phyloP scores from a whole-genome alignment of 2,888 invertebrate species.

The Cerceris rybyensis region DNA sequence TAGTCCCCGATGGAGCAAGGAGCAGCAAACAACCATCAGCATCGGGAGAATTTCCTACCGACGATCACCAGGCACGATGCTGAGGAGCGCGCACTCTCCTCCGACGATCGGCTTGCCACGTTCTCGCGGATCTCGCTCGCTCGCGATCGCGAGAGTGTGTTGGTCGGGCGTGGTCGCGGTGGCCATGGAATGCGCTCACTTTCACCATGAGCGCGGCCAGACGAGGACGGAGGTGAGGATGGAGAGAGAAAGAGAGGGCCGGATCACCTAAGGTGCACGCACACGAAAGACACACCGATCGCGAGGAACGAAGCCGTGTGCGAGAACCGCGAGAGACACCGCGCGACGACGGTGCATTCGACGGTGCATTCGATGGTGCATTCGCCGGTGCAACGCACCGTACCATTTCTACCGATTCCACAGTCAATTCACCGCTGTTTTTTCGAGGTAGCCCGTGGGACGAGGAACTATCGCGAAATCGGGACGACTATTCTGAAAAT shows the following conservation, averaged over 20 bases:
- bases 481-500: no score
- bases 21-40: constrained; percentile 17
- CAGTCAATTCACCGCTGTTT: background rate
- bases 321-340: constrained; percentile 33
- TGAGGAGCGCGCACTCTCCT: constrained; percentile 46
- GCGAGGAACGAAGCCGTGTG: constrained; percentile 26
- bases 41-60: constrained; percentile 48
- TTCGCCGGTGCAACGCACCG: constrained; percentile 14
- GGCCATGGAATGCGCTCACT: constrained; percentile 82
- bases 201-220: constrained; percentile 77
- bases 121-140: constrained; percentile 53
- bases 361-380: constrained; percentile 12
- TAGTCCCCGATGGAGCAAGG: constrained; percentile 46
- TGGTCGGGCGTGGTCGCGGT: constrained; percentile 81
- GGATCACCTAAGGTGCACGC: constrained; percentile 61
- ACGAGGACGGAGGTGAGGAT: constrained; percentile 56
- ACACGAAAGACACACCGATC: constrained; percentile 52
- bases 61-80: constrained; percentile 40
- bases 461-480: no score
- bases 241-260: constrained; percentile 50
- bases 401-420: constrained; percentile 6
- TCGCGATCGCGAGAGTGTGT: constrained; percentile 68
- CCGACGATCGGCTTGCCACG: constrained; percentile 48
- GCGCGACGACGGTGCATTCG: background rate
- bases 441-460: no score